Evolutionary conservation across 2,888 invertebrate species (phyloP).

Genomic region (Sphaeridia pumilis): DNA sequence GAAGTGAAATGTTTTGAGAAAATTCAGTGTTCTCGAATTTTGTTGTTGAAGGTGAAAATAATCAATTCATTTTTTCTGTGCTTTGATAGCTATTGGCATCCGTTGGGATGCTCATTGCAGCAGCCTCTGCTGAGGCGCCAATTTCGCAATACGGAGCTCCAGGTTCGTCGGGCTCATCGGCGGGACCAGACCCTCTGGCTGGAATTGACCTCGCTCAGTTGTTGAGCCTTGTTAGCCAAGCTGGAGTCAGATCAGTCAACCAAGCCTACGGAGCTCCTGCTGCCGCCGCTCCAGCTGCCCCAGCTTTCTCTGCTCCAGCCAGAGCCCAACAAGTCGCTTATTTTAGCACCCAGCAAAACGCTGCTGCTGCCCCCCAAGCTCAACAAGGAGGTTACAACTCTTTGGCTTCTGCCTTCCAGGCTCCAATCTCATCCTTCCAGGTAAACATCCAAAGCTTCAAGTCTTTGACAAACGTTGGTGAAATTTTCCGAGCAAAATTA

Average conservation of each 20-base stretch:
- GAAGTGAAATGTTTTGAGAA: neutral
- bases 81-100: slow-evolving; percentile 12
- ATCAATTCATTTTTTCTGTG: neutral
- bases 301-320: slow-evolving; percentile 8
- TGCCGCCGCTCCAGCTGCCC: neutral
- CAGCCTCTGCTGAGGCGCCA: neutral
- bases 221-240: slow-evolving; percentile 8
- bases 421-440: slow-evolving; percentile 10
- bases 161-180: neutral
- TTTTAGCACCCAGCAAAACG: slow-evolving; percentile 2
- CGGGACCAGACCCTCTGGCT: slow-evolving; percentile 5
- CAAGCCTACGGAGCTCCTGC: slow-evolving; percentile 9
- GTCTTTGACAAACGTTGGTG: too few species aligned
- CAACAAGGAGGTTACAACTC: slow-evolving; percentile 3
- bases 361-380: neutral
- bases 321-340: slow-evolving; percentile 12
- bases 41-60: neutral
- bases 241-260: neutral
- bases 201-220: slow-evolving; percentile 11
- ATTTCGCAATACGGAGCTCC: slow-evolving; percentile 6
- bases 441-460: slow-evolving; percentile 3
- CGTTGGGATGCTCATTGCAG: slow-evolving; percentile 13
- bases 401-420: slow-evolving; percentile 1
- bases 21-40: neutral
- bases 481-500: too few species aligned